Evolutionary conservation across 1,140 invertebrate species (phyloP).

Genomic region (Manduca sexta): DNA sequence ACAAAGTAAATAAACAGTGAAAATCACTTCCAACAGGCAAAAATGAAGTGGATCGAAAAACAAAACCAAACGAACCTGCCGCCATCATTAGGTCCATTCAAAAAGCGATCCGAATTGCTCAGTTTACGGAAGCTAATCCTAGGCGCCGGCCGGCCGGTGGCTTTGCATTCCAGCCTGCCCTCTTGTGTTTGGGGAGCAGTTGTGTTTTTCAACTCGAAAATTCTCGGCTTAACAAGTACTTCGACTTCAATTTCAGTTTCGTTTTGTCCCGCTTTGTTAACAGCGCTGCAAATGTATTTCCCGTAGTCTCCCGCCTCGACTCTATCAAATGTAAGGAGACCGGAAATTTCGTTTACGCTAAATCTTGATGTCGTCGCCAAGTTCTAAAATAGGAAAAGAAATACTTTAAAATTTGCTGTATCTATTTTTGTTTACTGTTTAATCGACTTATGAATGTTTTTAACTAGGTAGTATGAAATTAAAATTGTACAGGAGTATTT

Average conservation of each 20-base stretch:
- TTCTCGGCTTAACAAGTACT: conserved; percentile 85
- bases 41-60: conserved; percentile 5
- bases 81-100: conserved; percentile 77
- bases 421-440: neutral
- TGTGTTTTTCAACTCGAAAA: conserved; percentile 84
- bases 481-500: too few species aligned
- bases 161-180: conserved; percentile 82
- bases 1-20: too few species aligned
- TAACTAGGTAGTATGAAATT: too few species aligned
- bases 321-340: conserved; percentile 82
- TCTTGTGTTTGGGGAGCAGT: conserved; percentile 78
- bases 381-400: conserved; percentile 65
- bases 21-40: too few species aligned
- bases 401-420: neutral
- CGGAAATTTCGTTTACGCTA: conserved; percentile 80
- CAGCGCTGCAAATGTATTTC: conserved; percentile 87
- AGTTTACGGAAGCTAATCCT: conserved; percentile 82
- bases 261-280: conserved; percentile 84
- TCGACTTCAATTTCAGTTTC: conserved; percentile 77
- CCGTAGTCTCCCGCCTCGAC: conserved; percentile 86
- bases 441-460: too few species aligned
- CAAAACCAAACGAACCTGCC: conserved; percentile 52
- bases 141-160: conserved; percentile 84
- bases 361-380: conserved; percentile 82
- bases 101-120: conserved; percentile 74